phyloP scores from a whole-genome alignment of 2,888 invertebrate genomes.

The Clusia tigrina region DNA sequence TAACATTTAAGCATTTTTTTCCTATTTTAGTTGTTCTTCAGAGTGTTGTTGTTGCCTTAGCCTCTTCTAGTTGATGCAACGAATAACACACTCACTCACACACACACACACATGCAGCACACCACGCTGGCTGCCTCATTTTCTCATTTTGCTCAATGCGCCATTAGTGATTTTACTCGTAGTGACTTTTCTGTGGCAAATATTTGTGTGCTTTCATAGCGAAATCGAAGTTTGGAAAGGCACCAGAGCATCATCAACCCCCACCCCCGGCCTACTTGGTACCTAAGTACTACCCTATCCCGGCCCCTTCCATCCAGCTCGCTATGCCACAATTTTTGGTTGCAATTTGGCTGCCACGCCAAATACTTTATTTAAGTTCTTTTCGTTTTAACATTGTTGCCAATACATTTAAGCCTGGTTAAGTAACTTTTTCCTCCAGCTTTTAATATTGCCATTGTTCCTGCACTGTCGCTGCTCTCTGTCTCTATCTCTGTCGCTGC shows the following conservation, averaged over 20 bases:
- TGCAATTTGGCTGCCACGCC: background rate
- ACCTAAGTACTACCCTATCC: too few relatives aligned
- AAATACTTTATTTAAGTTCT: background rate
- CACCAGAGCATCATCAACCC: background rate
- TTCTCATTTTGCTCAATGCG: background rate
- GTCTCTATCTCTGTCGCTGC: too few relatives aligned
- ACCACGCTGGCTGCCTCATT: too few relatives aligned
- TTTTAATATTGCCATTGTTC: background rate
- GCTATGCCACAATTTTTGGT: background rate
- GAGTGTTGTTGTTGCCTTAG: too few relatives aligned
- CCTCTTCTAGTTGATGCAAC: too few relatives aligned
- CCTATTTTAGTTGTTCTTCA: too few relatives aligned
- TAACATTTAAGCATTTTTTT: slow-evolving; percentile 3
- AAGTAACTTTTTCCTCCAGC: background rate
- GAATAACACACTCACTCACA: too few relatives aligned
- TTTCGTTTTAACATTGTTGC: background rate
- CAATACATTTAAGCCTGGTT: background rate
- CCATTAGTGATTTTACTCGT: background rate
- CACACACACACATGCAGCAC: too few relatives aligned
- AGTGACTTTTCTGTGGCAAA: background rate
- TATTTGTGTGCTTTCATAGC: background rate
- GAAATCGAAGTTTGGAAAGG: slow-evolving; percentile 22
- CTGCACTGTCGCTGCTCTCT: too few relatives aligned
- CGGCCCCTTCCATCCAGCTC: too few relatives aligned
- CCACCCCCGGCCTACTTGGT: background rate